Percentiles rank a stretch among this genome's conserved stretches.
Evolutionary conservation across 2,888 invertebrate genomes (phyloP).

Genomic region (Coenonympha glycerion): DNA sequence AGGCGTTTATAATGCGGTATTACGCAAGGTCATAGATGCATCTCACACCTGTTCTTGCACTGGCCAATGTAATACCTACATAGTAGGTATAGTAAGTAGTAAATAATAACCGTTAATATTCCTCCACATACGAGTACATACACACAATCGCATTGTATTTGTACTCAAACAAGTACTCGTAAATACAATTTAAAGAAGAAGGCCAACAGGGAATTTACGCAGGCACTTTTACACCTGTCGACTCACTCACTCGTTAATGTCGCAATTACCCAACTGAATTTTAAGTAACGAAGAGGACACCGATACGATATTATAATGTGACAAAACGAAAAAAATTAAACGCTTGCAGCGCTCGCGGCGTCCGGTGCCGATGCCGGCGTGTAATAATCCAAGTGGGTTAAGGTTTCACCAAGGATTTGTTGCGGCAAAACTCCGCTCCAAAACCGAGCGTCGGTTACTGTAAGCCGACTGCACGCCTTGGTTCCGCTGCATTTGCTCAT

Average conservation of each 20-base stretch:
- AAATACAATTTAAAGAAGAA: background rate
- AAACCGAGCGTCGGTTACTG: slow-evolving; percentile 68
- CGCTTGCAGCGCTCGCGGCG: slow-evolving; percentile 55
- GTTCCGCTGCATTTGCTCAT: slow-evolving; percentile 70
- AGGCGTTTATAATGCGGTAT: slow-evolving; percentile 25
- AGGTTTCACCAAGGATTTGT: slow-evolving; percentile 76
- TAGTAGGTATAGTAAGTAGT: too few relatives aligned
- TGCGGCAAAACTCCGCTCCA: slow-evolving; percentile 76
- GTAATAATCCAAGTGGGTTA: slow-evolving; percentile 76
- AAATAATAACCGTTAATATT: background rate
- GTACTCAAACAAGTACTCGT: background rate
- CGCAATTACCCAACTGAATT: slow-evolving; percentile 39
- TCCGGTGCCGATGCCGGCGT: slow-evolving; percentile 49
- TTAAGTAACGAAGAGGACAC: background rate
- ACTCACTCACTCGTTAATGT: background rate
- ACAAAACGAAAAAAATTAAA: slow-evolving; percentile 42
- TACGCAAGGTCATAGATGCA: slow-evolving; percentile 68
- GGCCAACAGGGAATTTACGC: background rate
- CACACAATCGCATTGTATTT: background rate
- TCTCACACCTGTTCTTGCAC: slow-evolving; percentile 55
- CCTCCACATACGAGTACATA: background rate
- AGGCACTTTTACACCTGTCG: background rate
- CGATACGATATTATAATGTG: slow-evolving; percentile 29
- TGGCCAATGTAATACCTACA: slow-evolving; percentile 1
- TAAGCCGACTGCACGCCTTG: slow-evolving; percentile 65